Evolutionary conservation across 1,140 invertebrate genomes (phyloP).

Genomic region (Zaprionus kolodkinae): DNA sequence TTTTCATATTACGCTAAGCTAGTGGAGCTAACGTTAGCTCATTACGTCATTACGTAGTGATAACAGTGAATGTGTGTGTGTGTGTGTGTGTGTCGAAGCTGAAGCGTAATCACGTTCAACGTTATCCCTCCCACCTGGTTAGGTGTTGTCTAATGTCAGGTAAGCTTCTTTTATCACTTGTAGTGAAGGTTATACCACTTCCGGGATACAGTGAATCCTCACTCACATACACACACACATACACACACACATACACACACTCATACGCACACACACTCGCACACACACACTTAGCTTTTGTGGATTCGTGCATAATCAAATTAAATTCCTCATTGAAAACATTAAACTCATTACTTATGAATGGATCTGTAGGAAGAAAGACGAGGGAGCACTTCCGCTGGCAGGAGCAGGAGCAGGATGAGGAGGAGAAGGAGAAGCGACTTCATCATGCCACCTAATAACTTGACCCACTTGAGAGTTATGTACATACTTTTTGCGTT

Average conservation of each 20-base stretch:
- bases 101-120: constrained; percentile 38
- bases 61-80: background rate
- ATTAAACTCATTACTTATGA: constrained; percentile 82
- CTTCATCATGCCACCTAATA: constrained; percentile 81
- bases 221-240: constrained; percentile 16
- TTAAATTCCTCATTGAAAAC: constrained; percentile 82
- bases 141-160: constrained; percentile 68
- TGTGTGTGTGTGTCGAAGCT: no score
- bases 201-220: background rate
- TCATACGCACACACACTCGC: constrained; percentile 17
- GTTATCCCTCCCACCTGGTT: constrained; percentile 33
- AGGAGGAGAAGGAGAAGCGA: constrained; percentile 51
- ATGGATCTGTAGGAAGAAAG: no score
- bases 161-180: constrained; percentile 55
- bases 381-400: constrained; percentile 25
- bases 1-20: background rate
- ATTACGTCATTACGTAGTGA: background rate
- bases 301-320: constrained; percentile 70
- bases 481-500: constrained; percentile 79
- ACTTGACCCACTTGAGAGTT: constrained; percentile 83
- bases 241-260: constrained; percentile 6
- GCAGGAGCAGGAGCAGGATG: constrained; percentile 27
- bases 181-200: background rate
- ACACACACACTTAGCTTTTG: background rate
- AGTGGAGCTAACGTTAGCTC: background rate